A percentile compares a stretch with the other conserved stretches of the same genome.
phyloP scores from a whole-genome alignment of 1,140 invertebrate genomes.

The Chironomus striatipennis region DNA sequence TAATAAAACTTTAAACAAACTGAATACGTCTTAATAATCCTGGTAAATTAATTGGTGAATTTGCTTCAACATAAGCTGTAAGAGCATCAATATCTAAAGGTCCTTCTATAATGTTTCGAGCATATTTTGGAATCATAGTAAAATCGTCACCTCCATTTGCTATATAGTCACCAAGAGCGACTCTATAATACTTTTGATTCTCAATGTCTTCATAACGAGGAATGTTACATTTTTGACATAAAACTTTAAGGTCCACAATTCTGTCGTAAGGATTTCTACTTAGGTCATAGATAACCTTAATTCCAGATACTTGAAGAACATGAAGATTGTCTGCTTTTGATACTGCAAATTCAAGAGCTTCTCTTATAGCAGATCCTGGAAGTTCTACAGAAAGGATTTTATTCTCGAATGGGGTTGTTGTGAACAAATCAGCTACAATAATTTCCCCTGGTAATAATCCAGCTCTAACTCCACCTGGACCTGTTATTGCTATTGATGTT shows the following conservation, averaged over 20 bases:
- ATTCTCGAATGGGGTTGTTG: slow-evolving; percentile 62
- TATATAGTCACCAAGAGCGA: slow-evolving; percentile 54
- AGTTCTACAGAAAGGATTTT: slow-evolving; percentile 55
- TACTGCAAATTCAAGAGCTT: slow-evolving; percentile 52
- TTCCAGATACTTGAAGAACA: slow-evolving; percentile 52
- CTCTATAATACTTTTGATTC: slow-evolving; percentile 46
- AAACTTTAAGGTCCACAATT: slow-evolving; percentile 46
- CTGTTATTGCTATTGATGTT: slow-evolving; percentile 57
- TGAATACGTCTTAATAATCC: too few relatives aligned
- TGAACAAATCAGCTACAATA: slow-evolving; percentile 55
- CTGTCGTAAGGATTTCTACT: slow-evolving; percentile 46
- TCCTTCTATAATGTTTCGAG: slow-evolving; percentile 31
- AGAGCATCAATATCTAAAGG: slow-evolving; percentile 34
- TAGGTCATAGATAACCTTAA: slow-evolving; percentile 45
- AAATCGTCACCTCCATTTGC: slow-evolving; percentile 57
- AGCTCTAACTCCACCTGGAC: slow-evolving; percentile 61
- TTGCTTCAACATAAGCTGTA: slow-evolving; percentile 35
- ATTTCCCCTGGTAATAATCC: slow-evolving; percentile 41
- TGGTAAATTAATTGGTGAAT: slow-evolving; percentile 32
- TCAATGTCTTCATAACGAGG: slow-evolving; percentile 51
- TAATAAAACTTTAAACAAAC: too few relatives aligned
- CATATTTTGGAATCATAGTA: slow-evolving; percentile 37
- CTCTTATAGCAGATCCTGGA: slow-evolving; percentile 48
- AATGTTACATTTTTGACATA: slow-evolving; percentile 56
- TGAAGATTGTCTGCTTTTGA: slow-evolving; percentile 36